phyloP scores from a whole-genome alignment of 2,888 invertebrate genomes.

The Cantharis lateralis region DNA sequence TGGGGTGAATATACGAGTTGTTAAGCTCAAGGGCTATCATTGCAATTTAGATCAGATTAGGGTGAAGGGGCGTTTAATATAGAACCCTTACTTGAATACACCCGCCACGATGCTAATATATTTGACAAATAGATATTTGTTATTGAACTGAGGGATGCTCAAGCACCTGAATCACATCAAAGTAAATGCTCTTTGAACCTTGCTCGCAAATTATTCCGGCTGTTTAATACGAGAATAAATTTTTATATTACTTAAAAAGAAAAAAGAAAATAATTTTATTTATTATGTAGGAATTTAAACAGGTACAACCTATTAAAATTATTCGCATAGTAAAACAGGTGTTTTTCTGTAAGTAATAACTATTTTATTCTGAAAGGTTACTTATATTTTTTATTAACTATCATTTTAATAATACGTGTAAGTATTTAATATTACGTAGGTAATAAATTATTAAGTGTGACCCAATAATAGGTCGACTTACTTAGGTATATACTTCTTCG shows the following conservation, averaged over 20 bases:
- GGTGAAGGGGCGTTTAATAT: constrained; percentile 52
- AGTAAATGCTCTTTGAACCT: constrained; percentile 27
- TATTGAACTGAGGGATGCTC: constrained; percentile 43
- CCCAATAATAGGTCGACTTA: background rate
- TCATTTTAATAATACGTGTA: background rate
- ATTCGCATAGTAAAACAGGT: background rate
- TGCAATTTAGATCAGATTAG: constrained; percentile 54
- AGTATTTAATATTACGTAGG: background rate
- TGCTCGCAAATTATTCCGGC: background rate
- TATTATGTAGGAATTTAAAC: background rate
- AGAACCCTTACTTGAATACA: constrained; percentile 49
- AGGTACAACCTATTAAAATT: background rate
- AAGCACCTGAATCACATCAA: constrained; percentile 29
- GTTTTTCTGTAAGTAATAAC: background rate
- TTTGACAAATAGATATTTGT: constrained; percentile 53
- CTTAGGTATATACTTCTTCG: background rate
- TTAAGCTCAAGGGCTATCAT: constrained; percentile 49
- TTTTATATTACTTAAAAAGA: background rate
- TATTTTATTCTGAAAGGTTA: background rate
- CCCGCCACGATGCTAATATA: constrained; percentile 48
- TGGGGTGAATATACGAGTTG: constrained; percentile 30
- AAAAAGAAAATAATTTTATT: background rate
- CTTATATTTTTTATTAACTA: background rate
- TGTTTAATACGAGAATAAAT: background rate
- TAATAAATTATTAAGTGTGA: background rate